Conservation (phyloP, 2,888 invertebrate genomes). For the Hemithea aestivaria region DNA sequence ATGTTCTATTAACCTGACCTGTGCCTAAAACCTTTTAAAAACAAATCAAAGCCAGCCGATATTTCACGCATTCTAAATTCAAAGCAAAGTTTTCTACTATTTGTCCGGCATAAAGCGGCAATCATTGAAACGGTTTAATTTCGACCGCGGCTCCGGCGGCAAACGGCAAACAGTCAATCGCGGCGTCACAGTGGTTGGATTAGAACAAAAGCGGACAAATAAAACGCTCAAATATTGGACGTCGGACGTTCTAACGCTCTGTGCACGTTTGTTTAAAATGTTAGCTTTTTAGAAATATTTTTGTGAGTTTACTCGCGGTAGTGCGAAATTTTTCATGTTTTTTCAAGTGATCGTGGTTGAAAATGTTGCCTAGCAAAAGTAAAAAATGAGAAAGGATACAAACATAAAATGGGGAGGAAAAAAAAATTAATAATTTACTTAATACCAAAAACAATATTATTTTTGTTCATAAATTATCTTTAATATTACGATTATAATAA, state of each 20-base stretch:
- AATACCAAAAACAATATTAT: too few species aligned
- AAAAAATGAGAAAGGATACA: neutral
- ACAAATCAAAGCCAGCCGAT: neutral
- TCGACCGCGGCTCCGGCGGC: constrained; percentile 16
- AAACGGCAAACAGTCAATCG: constrained; percentile 31
- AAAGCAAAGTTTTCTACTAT: neutral
- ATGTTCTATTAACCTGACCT: too few species aligned
- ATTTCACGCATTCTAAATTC: too few species aligned
- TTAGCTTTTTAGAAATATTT: constrained; percentile 3
- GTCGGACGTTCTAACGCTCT: constrained; percentile 19
- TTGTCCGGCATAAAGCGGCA: constrained; percentile 13
- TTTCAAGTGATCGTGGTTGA: too few species aligned
- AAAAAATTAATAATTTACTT: too few species aligned
- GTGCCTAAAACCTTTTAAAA: constrained; percentile 4
- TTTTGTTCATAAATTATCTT: too few species aligned
- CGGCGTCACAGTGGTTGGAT: constrained; percentile 22
- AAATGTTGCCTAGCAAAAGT: too few species aligned
- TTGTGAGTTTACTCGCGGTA: neutral
- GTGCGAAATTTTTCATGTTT: too few species aligned
- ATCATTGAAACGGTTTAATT: constrained; percentile 29
- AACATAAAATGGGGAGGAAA: too few species aligned
- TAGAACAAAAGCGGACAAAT: constrained; percentile 21
- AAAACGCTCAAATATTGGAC: constrained; percentile 22
- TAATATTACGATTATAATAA: too few species aligned
- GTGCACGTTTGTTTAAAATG: constrained; percentile 4